These are phyloP conservation scores for Leucoraja ocellata DNA, from an alignment of 2,797 vertebrate species.

Conservation along the genomic window DNA sequence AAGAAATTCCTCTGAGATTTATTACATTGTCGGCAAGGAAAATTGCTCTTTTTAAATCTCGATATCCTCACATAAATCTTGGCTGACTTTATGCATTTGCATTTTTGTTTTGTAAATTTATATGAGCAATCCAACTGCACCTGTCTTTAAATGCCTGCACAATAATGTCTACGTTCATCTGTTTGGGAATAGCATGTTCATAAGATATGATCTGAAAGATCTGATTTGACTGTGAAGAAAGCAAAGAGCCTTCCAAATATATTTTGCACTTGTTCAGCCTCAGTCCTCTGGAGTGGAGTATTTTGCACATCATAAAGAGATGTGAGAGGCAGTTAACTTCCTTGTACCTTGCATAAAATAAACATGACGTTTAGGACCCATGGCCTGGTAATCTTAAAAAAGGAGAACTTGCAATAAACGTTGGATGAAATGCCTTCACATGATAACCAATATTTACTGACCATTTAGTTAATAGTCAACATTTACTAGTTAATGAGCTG, in stretches of 20 bases:
- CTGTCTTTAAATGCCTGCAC: neutral
- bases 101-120: conserved; percentile 36
- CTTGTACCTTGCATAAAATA: neutral
- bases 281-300: neutral
- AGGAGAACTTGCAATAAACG: neutral
- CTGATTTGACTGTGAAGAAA: neutral
- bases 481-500: neutral
- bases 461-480: too few species aligned
- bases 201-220: neutral
- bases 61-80: neutral
- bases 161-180: neutral
- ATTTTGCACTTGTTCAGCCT: neutral
- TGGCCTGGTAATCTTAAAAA: too few species aligned
- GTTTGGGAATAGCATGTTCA: neutral
- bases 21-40: conserved; percentile 39
- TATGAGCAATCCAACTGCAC: conserved; percentile 38
- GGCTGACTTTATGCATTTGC: conserved; percentile 40
- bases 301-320: neutral
- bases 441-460: neutral
- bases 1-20: conserved; percentile 48
- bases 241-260: neutral
- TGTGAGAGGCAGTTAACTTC: neutral
- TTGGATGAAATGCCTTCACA: neutral
- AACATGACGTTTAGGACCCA: neutral
- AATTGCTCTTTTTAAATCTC: neutral